Percentiles rank a stretch among this genome's conserved stretches.
phyloP scores from a whole-genome alignment of 1,140 invertebrate species.

The Papilio helenus region DNA sequence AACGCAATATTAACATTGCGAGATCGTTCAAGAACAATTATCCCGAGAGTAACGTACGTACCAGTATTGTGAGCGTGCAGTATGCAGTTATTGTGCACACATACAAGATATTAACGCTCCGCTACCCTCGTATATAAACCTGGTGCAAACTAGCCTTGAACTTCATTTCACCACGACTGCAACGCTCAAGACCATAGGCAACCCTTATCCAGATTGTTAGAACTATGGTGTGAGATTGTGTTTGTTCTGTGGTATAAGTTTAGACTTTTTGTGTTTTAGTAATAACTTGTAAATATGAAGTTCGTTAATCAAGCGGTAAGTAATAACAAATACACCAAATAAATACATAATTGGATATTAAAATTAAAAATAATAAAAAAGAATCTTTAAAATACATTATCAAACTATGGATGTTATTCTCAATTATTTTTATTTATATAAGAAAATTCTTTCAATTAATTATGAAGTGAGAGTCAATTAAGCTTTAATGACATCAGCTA shows the following conservation, averaged over 20 bases:
- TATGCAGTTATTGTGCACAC: conserved; percentile 64
- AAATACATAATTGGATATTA: background rate
- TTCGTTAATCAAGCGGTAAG: conserved; percentile 64
- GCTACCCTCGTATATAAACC: conserved; percentile 79
- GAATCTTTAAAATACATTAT: background rate
- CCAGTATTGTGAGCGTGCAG: conserved; percentile 44
- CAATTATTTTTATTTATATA: background rate
- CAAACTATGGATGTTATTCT: background rate
- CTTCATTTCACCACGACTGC: conserved; percentile 69
- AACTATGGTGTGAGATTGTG: conserved; percentile 59
- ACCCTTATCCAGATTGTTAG: conserved; percentile 46
- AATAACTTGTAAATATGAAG: conserved; percentile 54
- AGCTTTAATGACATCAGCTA: background rate
- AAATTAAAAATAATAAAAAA: background rate
- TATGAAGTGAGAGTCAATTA: conserved; percentile 1
- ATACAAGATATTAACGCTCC: conserved; percentile 60
- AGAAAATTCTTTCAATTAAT: background rate
- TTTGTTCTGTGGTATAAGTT: conserved; percentile 40
- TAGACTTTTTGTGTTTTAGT: conserved; percentile 36
- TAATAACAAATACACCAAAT: conserved; percentile 26
- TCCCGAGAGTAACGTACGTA: conserved; percentile 41
- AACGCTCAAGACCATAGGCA: conserved; percentile 43
- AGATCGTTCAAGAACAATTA: conserved; percentile 45
- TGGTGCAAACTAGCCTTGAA: conserved; percentile 71
- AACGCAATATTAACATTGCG: background rate